phyloP scores from a whole-genome alignment of 2,797 vertebrate genomes.

The Peromyscus attwateri region DNA sequence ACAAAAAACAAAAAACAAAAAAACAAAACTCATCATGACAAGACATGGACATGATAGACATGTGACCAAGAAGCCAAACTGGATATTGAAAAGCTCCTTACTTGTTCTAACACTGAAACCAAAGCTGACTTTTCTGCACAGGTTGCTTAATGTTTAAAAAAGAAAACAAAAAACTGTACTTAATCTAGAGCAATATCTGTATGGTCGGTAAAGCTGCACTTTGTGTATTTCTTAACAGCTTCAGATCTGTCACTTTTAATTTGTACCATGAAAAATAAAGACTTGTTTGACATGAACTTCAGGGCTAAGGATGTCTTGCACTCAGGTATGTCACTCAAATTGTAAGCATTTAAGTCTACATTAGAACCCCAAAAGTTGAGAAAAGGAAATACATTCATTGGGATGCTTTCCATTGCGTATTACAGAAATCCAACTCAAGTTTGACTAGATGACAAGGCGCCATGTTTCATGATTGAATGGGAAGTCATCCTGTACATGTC shows the following conservation, averaged over 20 bases:
- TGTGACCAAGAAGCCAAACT: conserved; percentile 92
- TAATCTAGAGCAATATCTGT: conserved; percentile 99
- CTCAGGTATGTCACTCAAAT: conserved; percentile 84
- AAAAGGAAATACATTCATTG: conserved; percentile 40
- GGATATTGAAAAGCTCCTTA: conserved; percentile 92
- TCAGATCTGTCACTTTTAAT: conserved; percentile 99
- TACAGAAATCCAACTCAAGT: conserved; percentile 40
- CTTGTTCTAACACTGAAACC: conserved; percentile 96
- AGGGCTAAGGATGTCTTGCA: conserved; percentile 84
- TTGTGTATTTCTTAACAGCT: conserved; percentile 99
- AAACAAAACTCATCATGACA: conserved; percentile 75
- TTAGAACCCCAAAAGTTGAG: conserved; percentile 49
- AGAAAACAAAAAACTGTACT: conserved; percentile 94
- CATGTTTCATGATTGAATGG: background rate
- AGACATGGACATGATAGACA: conserved; percentile 89
- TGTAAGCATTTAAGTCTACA: conserved; percentile 71
- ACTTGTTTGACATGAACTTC: conserved; percentile 96
- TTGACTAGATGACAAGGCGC: background rate
- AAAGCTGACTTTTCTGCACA: conserved; percentile 99
- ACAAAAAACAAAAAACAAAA: background rate
- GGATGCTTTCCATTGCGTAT: background rate
- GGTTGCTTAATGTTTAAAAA: conserved; percentile 93
- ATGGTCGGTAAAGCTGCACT: conserved; percentile 99
- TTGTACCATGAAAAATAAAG: conserved; percentile 99
- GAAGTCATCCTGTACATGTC: background rate